Base-by-base conservation (phyloP, 2,113 vertebrate genomes). In the Jaculus jaculus region DNA sequence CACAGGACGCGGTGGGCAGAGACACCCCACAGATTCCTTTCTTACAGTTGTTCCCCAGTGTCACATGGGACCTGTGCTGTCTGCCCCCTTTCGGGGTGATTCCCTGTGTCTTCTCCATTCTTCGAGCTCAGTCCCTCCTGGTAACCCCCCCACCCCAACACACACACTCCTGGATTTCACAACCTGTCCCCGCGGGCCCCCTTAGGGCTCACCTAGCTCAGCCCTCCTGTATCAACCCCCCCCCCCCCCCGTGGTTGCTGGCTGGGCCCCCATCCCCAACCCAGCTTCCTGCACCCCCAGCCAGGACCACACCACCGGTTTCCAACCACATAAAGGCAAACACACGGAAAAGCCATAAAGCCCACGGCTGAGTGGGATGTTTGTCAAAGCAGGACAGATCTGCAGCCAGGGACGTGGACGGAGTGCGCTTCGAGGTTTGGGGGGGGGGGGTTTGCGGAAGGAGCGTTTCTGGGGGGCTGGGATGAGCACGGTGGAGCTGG, bases 241-340 rank as follows among this genome's bases (percentile, higher is more conserved):
- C n/a, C n/a, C n/a, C n/a, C n/a, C 39, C 82, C 34, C 34, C 20
- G 37, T 80, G 47, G 72, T 61, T 69, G 54, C 61, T 47, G 42
- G 42, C 54, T n/a, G n/a, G n/a, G n/a, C n/a, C n/a, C n/a, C n/a
- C n/a, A n/a, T n/a, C n/a, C n/a, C 42, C 42, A 47, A 66, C 75
- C 26, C 34, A 32, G 65, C 37, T 69, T 34, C 87, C 42, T 26
- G 1, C 9, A 74, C 90, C 60, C 84, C 47, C 66, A 17, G 58
- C 78, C 28, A 1, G 47, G 77, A 74, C 87, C 77, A 20, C 89
- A 65, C 77, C 0, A 5, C 17, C 65, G 85, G 78, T 89, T 95
- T 86, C 93, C 79, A 65, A 92, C 96, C 95, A 93, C 96, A 96
- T 92, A 92, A 96, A 96, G 91, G 79, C 68, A 80, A 54, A 86